Conservation (phyloP, 1,140 invertebrate genomes). For the Sitobion miscanthi region DNA sequence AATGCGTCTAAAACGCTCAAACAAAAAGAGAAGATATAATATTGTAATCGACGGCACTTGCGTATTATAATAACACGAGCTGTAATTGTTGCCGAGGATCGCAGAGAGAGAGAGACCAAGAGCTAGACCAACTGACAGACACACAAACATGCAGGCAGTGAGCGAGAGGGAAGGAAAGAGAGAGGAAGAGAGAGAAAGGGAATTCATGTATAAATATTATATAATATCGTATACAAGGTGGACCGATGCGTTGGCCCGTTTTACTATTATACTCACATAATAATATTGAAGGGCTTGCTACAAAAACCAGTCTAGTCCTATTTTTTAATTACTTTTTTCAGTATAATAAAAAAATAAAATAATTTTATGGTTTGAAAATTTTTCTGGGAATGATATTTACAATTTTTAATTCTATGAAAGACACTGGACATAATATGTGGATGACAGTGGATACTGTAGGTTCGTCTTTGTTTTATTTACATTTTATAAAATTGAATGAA, state of each 20-base stretch:
- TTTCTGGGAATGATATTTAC: not conserved
- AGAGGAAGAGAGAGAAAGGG: not conserved
- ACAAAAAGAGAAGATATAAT: slow-evolving; percentile 1
- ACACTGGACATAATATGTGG: no score
- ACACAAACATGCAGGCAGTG: no score
- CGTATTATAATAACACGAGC: not conserved
- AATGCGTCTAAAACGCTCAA: not conserved
- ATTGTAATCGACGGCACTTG: slow-evolving; percentile 22
- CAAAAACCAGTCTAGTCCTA: not conserved
- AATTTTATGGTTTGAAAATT: not conserved
- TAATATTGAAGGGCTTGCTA: not conserved
- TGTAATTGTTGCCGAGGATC: not conserved
- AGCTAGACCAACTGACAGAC: not conserved
- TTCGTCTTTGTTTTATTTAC: no score
- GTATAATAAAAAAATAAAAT: not conserved
- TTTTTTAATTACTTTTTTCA: not conserved
- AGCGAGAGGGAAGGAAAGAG: not conserved
- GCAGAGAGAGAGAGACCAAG: not conserved
- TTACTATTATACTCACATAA: not conserved
- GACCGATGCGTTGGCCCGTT: not conserved
- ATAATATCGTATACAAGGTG: not conserved
- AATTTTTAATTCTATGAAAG: no score
- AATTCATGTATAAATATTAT: not conserved
- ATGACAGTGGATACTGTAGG: no score
- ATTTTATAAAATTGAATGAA: no score